A percentile compares a stretch with the other conserved stretches of the same genome.
Conservation (phyloP, 2,888 invertebrate genomes). For the Leptopterna dolabrata region DNA sequence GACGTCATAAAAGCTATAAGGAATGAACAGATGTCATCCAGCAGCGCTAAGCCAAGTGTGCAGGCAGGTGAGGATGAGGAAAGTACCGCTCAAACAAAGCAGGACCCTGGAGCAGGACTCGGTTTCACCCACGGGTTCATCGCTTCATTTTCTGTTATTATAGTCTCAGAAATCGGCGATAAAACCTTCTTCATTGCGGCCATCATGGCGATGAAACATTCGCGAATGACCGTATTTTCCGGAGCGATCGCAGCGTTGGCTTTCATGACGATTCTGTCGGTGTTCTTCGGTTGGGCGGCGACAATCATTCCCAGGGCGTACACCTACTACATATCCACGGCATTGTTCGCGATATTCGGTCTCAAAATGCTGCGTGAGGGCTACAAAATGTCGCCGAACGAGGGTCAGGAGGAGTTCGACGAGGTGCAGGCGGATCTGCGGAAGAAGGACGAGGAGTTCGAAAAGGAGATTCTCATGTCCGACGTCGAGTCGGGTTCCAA, state of each 20-base stretch:
- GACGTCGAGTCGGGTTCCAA: slow-evolving; percentile 65
- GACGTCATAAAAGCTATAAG: slow-evolving; percentile 5
- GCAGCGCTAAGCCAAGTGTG: background rate
- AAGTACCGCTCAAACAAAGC: background rate
- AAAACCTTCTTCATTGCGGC: slow-evolving; percentile 99
- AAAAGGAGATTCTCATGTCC: slow-evolving; percentile 57
- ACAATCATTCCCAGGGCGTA: slow-evolving; percentile 93
- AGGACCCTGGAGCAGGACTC: slow-evolving; percentile 10
- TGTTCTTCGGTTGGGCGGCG: slow-evolving; percentile 93
- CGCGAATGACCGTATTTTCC: slow-evolving; percentile 88
- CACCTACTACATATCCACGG: slow-evolving; percentile 96
- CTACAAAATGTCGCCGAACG: slow-evolving; percentile 91
- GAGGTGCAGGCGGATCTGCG: slow-evolving; percentile 95
- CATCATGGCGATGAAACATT: slow-evolving; percentile 99
- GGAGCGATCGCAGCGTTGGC: slow-evolving; percentile 95
- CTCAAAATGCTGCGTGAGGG: slow-evolving; percentile 98
- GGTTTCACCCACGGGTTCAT: slow-evolving; percentile 94
- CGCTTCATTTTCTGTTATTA: slow-evolving; percentile 94
- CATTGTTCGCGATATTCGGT: slow-evolving; percentile 95
- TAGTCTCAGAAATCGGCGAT: slow-evolving; percentile 97
- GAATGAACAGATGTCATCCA: background rate
- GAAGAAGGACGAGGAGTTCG: slow-evolving; percentile 92
- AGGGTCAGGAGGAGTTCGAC: slow-evolving; percentile 95
- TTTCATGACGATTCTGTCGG: slow-evolving; percentile 85
- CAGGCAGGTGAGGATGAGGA: background rate